Evolutionary conservation across 2,797 vertebrate species (phyloP), one percentile per base, ranked within the genome.

Genomic region (Hoplostethus atlanticus): DNA sequence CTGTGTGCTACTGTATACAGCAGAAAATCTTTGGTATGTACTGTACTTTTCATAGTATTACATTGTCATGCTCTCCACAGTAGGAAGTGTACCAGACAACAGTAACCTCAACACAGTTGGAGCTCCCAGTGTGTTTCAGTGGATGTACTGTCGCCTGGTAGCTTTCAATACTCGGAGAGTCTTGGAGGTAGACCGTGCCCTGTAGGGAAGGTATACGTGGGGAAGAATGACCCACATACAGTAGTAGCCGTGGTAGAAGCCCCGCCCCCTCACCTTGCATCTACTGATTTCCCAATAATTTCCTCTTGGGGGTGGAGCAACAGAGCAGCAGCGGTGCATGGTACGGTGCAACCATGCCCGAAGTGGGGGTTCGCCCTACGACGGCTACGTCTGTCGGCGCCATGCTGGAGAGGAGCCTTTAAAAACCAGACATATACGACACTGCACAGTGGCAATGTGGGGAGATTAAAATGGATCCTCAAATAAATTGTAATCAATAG

Each of bases 1-100:
- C 56, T 55, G 80, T 50, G 80, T 81, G 87, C 87, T 84, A 85
- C 75, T 85, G 80, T 81, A 86, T 88, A 84, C 81, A 88, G 85
- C 76, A 83, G 77, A 68, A 85, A 89, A 92, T 93, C 92, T 94
- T 94, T 94, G 93, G 93, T 93, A 88, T 85, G 81, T 58, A 66
- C 88, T 83, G 81, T 80, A 88, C 71, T 71, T 52, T 63, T 89
- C 68, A 75, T 77, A 81, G 87, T 84, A 25, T 73, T 69, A 84
- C 60, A 52, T 85, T 73, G 65, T 87, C 75, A 68, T 63, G 74
- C 66, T 81, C 77, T 80, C 80, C 30, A 17, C 76, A 83, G 79
- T 66, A 64, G 69, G 4, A 64, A 67, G 57, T 30, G 48, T 3
- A 9, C 67, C 63, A 0, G 54, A 80, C 77, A 81, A 74, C 79